These are phyloP conservation scores for Myathropa florea DNA, from an alignment of 2,888 invertebrate genomes.

Conservation along the genomic window DNA sequence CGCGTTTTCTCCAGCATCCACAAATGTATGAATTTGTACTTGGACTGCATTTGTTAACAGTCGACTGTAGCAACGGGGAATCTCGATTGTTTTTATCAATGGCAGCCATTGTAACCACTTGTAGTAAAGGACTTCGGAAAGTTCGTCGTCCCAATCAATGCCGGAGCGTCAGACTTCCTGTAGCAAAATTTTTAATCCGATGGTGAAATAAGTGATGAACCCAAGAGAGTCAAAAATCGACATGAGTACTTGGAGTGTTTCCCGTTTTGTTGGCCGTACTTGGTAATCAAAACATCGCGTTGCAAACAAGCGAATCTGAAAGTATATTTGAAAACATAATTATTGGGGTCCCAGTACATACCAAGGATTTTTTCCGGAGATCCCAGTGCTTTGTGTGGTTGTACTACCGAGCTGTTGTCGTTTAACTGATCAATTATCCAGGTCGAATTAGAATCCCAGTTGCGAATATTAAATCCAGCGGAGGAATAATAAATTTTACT, in stretches of 20 bases:
- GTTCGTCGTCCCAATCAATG: slow-evolving; percentile 48
- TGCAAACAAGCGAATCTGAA: slow-evolving; percentile 55
- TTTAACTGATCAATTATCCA: not conserved
- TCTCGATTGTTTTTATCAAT: too few species aligned
- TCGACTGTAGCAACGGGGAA: too few species aligned
- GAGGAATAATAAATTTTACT: slow-evolving; percentile 17
- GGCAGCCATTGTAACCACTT: too few species aligned
- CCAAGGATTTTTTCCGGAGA: not conserved
- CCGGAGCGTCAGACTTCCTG: slow-evolving; percentile 56
- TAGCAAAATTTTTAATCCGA: slow-evolving; percentile 48
- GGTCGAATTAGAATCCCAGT: slow-evolving; percentile 38
- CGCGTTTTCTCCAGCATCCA: too few species aligned
- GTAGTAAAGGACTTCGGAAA: too few species aligned
- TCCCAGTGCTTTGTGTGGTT: too few species aligned
- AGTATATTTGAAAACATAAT: slow-evolving; percentile 46
- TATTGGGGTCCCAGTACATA: slow-evolving; percentile 14
- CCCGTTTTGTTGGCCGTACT: slow-evolving; percentile 44
- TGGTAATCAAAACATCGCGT: slow-evolving; percentile 30
- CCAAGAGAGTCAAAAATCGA: too few species aligned
- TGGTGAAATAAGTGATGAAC: slow-evolving; percentile 57
- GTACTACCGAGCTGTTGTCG: too few species aligned
- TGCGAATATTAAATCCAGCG: slow-evolving; percentile 43
- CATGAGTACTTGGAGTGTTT: slow-evolving; percentile 50
- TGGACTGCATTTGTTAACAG: too few species aligned
- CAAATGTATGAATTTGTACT: too few species aligned